Evolutionary conservation across 2,113 vertebrate species (phyloP).

Genomic region (Podilymbus podiceps): DNA sequence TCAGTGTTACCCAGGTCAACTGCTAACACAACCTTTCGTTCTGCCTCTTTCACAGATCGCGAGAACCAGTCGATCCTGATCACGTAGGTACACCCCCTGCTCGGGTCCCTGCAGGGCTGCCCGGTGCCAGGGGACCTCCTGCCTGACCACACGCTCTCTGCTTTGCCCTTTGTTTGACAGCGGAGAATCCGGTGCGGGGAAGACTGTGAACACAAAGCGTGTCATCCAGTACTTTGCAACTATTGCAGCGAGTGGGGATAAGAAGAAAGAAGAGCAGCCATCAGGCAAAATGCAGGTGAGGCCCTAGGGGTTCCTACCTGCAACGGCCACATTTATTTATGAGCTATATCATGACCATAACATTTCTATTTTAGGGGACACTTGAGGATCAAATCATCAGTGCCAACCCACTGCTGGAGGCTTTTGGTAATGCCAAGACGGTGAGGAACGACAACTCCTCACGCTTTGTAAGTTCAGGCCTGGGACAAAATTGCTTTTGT

Average conservation of each 20-base stretch:
- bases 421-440: conserved; percentile 80
- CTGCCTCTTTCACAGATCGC: conserved; percentile 57
- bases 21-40: conserved; percentile 5
- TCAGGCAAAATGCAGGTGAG: conserved; percentile 80
- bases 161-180: conserved; percentile 60
- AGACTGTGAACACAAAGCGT: conserved; percentile 94
- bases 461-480: conserved; percentile 70
- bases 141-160: not conserved
- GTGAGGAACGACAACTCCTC: conserved; percentile 83
- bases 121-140: not conserved
- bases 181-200: conserved; percentile 92
- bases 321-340: not conserved
- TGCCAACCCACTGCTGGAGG: conserved; percentile 76
- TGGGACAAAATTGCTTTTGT: not conserved
- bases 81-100: not conserved
- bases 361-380: conserved; percentile 61
- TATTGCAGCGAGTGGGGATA: conserved; percentile 84
- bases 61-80: conserved; percentile 51
- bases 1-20: too few relatives aligned
- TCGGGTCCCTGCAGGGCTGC: accelerated
- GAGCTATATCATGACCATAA: not conserved
- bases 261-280: conserved; percentile 55
- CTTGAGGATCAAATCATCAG: conserved; percentile 80
- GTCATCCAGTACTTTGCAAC: conserved; percentile 97
- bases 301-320: not conserved